Evolutionary conservation across 2,888 invertebrate species (phyloP).

Genomic region (Pterobdella sp.): DNA sequence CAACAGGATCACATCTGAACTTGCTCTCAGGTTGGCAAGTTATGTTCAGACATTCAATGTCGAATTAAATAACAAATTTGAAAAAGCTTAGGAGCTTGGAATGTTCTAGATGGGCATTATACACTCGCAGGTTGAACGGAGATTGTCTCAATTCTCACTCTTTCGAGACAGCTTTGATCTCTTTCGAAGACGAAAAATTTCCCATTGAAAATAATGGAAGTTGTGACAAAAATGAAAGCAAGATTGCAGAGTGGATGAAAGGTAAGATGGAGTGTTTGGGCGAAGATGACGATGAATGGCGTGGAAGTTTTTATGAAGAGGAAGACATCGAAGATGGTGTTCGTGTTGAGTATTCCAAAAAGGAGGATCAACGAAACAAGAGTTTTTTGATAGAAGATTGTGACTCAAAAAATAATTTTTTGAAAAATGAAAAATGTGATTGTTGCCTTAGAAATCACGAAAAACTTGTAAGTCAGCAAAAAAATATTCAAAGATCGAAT

Average conservation of each 20-base stretch:
- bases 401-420: too few relatives aligned
- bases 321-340: conserved; percentile 7
- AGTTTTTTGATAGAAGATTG: too few relatives aligned
- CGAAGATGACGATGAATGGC: neutral
- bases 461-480: too few relatives aligned
- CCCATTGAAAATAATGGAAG: neutral
- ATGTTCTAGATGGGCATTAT: neutral
- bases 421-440: too few relatives aligned
- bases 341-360: neutral
- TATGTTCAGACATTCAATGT: too few relatives aligned
- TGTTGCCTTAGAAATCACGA: too few relatives aligned
- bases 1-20: conserved; percentile 10
- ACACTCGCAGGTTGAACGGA: too few relatives aligned
- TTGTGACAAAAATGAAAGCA: conserved; percentile 1
- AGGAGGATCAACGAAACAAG: neutral
- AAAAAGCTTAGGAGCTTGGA: conserved; percentile 10
- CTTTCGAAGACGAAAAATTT: neutral
- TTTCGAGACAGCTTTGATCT: too few relatives aligned
- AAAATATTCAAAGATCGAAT: too few relatives aligned
- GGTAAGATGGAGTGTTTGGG: neutral
- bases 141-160: too few relatives aligned
- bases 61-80: conserved; percentile 5
- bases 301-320: neutral
- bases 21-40: conserved; percentile 14
- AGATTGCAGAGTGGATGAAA: neutral